Conservation (phyloP, 2,888 invertebrate species). For the Mycalesis mineus region DNA sequence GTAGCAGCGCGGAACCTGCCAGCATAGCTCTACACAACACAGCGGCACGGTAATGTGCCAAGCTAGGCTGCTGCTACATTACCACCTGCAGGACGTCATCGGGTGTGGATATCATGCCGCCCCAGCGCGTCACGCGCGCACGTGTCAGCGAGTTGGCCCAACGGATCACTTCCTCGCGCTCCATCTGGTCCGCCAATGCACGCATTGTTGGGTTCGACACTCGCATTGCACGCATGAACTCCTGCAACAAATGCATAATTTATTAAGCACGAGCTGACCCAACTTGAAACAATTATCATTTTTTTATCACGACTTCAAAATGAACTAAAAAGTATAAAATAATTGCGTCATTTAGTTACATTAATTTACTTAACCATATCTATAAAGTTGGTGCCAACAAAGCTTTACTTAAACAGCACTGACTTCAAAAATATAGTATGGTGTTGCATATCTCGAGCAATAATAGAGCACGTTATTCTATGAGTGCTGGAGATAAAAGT, state of each 20-base stretch:
- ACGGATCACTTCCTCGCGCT: conserved; percentile 92
- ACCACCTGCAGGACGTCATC: conserved; percentile 93
- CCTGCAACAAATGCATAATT: conserved; percentile 59
- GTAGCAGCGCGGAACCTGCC: not conserved
- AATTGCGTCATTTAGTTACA: no score
- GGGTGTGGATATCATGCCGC: conserved; percentile 98
- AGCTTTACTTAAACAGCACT: no score
- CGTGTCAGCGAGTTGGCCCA: conserved; percentile 91
- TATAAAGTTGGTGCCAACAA: no score
- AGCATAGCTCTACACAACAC: conserved; percentile 13
- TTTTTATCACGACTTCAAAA: no score
- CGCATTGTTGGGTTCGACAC: conserved; percentile 95
- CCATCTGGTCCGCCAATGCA: conserved; percentile 95
- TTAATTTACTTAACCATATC: no score
- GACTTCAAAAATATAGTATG: no score
- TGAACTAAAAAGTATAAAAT: no score
- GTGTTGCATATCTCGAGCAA: no score
- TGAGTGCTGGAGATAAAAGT: no score
- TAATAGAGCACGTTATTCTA: no score
- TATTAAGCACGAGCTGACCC: no score
- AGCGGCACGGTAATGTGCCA: not conserved
- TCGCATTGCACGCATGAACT: conserved; percentile 95
- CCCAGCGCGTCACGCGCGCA: conserved; percentile 96
- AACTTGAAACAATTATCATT: no score
- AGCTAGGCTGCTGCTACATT: conserved; percentile 26